phyloP scores from a whole-genome alignment of 2,113 vertebrate genomes.

The Ammodytes dubius region DNA sequence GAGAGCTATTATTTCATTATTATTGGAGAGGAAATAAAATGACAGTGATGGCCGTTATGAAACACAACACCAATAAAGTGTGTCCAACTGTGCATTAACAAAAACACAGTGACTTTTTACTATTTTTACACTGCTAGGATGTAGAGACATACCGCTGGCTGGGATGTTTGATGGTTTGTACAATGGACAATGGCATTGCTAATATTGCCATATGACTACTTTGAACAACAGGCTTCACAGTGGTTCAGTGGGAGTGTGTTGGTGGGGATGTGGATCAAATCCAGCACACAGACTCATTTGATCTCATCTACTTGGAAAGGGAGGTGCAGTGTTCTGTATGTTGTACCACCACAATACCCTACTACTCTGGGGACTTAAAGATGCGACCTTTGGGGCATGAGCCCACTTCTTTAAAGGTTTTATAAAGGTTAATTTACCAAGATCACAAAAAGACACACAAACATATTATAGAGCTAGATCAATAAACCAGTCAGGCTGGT shows the following conservation, averaged over 20 bases:
- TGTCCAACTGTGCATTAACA: background rate
- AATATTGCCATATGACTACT: background rate
- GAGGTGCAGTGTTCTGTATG: background rate
- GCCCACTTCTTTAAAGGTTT: background rate
- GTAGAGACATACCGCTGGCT: background rate
- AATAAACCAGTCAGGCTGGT: background rate
- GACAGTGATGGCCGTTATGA: background rate
- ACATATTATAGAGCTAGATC: background rate
- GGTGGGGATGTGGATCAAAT: background rate
- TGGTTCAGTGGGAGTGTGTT: conserved; percentile 1
- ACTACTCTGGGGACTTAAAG: background rate
- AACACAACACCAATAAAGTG: conserved; percentile 10
- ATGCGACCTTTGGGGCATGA: background rate
- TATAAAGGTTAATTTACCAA: background rate
- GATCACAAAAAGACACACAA: background rate
- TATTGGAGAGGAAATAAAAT: conserved; percentile 11
- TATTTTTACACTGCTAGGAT: background rate
- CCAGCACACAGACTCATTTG: background rate
- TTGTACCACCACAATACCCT: background rate
- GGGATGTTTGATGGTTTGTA: background rate
- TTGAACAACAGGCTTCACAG: background rate
- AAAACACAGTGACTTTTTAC: background rate
- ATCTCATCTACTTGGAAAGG: background rate
- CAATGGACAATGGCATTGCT: background rate
- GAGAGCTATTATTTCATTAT: conserved; percentile 8